Evolutionary conservation across 1,140 invertebrate species (phyloP).

Genomic region (Drosophila orena): DNA sequence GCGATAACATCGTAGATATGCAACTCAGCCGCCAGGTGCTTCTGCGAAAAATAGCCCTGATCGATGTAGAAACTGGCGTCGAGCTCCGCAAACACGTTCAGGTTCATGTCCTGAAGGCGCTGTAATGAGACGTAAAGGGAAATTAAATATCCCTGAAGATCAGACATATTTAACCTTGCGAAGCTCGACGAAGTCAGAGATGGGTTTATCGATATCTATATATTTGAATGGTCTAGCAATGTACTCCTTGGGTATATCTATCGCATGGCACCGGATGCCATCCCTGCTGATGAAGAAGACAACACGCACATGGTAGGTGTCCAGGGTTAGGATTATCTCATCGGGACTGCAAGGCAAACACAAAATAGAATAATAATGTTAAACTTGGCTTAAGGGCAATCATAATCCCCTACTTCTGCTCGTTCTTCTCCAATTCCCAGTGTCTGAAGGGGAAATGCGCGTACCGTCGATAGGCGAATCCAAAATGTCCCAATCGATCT

Average conservation of each 20-base stretch:
- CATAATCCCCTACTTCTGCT: conserved; percentile 49
- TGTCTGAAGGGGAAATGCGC: conserved; percentile 70
- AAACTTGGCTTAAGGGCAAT: not conserved
- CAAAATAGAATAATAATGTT: not conserved
- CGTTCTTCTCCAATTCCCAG: conserved; percentile 57
- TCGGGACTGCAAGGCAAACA: conserved; percentile 23
- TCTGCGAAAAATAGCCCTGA: conserved; percentile 74
- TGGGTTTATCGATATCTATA: conserved; percentile 57
- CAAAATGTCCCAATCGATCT: conserved; percentile 70
- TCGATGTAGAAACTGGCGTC: conserved; percentile 76
- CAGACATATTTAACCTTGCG: conserved; percentile 45
- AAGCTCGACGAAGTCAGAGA: conserved; percentile 62
- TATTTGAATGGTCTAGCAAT: conserved; percentile 50
- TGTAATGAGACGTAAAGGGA: not conserved
- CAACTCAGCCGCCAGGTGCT: conserved; percentile 69
- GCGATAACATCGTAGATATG: conserved; percentile 67
- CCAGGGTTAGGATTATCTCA: conserved; percentile 74
- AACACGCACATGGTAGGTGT: conserved; percentile 62
- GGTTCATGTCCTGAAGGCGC: conserved; percentile 62
- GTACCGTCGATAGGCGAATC: conserved; percentile 67
- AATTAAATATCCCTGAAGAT: not conserved
- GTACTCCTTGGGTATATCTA: conserved; percentile 50
- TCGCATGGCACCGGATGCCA: conserved; percentile 68
- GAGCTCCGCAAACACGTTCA: conserved; percentile 74
- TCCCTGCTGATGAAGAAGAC: conserved; percentile 43